Conservation (phyloP, 1,140 invertebrate species). For the Idris sp. region DNA sequence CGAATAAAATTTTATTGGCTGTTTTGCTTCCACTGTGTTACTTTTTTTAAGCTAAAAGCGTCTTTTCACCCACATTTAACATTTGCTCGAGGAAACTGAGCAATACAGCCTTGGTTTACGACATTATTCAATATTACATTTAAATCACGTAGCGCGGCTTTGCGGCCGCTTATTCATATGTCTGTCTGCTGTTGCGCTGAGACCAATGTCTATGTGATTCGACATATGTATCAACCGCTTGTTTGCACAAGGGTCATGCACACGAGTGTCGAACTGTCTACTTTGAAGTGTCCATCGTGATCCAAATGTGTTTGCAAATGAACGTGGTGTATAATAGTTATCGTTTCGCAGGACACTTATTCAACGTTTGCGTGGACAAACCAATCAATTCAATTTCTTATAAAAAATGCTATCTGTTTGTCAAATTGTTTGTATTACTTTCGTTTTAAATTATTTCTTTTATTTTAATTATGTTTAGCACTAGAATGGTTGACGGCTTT, state of each 20-base stretch:
- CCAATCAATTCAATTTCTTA: no score
- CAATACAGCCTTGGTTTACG: constrained; percentile 55
- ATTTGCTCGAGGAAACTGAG: no score
- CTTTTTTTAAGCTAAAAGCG: no score
- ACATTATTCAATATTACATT: constrained; percentile 61
- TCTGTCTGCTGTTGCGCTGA: constrained; percentile 48
- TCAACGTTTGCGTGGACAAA: constrained; percentile 45
- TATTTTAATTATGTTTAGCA: no score
- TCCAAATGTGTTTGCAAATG: constrained; percentile 53
- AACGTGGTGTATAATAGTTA: constrained; percentile 39
- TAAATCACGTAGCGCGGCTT: constrained; percentile 60
- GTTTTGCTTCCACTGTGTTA: no score
- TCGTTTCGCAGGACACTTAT: constrained; percentile 48
- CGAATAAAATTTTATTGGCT: no score
- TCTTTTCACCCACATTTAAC: no score
- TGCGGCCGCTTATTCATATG: constrained; percentile 62
- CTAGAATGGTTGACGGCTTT: no score
- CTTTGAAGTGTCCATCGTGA: constrained; percentile 51
- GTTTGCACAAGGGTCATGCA: constrained; percentile 55
- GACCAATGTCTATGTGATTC: constrained; percentile 57
- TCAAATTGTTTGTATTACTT: no score
- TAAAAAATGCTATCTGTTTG: no score
- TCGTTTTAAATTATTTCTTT: no score
- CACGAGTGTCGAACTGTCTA: constrained; percentile 37
- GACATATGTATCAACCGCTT: constrained; percentile 61